Base-by-base conservation (phyloP, 2,113 vertebrate genomes). In the Urocynchramus pylzowi region DNA sequence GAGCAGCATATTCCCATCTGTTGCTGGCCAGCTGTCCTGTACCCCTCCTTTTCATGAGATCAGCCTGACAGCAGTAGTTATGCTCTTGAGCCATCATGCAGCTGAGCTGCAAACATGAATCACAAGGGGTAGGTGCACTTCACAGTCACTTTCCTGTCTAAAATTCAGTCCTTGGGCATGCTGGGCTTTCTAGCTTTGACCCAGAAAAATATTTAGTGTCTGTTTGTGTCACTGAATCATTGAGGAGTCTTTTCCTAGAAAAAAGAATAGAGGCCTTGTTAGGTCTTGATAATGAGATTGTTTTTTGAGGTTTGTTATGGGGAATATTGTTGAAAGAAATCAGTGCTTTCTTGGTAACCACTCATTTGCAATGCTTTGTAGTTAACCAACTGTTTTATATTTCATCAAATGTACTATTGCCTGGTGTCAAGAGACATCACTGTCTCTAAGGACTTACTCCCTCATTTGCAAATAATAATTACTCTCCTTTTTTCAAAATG, bases 21-120 rank as follows among this genome's bases (percentile, higher is more conserved):
- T 73, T 93, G 75, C 75, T 92, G 83, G 71, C 90, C 85, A 90
- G 79, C 89, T 93, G 83, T 89, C 83, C 71, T 61, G 18, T 33
- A 20, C 23, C 35, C 33, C 64, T 88, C 42, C 54, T 88, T 90
- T 93, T 57, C 17, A 16, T 44, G 71, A 90, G 59, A 63, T 60
- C 41, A 61, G 42, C 45, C 35, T 90, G 76, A 77, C 79, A 88
- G 71, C 50, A 73, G 33, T 64, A 79, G 61, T 80, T 96, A 27
- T 3, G 37, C 75, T 80, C 49, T 79, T 5, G 1, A 93, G 67
- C 31, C 59, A 17, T 82, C 79, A 30, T 35, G 45, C 59, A 85
- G 70, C 85, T 86, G 45, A 84, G 42, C 79, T 90, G 41, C 63
- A 93, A 37, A 39, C 26, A 12, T 44, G 31, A 76, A 80, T 75